Base-by-base conservation (phyloP, 2,888 invertebrate genomes). In the Patella caerulea region DNA sequence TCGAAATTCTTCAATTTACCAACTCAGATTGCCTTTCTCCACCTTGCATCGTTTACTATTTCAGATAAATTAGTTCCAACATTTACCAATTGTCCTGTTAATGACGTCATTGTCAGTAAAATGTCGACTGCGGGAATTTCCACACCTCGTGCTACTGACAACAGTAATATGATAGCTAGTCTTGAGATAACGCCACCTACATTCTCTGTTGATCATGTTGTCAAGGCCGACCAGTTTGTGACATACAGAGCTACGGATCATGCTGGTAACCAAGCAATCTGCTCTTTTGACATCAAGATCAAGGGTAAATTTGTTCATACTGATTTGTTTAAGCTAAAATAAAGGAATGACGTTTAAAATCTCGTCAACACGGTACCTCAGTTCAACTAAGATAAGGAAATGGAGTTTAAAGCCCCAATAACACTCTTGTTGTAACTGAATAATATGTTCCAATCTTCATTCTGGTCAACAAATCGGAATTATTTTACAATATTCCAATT, bases 41-140 rank as follows among this genome's bases (percentile, higher is more conserved):
- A 45, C 9, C 45, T 9, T 1, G 45, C 45, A 9, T 45, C 34
- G 34, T 34, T 45, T 45, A 45, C 1, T 45, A 69, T 82, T 81
- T 24, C 81, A 87, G 87, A 87, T 78, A 79, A 73, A 3, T 56
- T 79, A 74, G 14, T 70, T 4, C 88, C 88, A 12, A 12, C 19
- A 5, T 81, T 88, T 34, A 11, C 12, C 72, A 79, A 83, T 75
- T 88, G 88, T 75, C 79, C 82, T 2, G 34, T 70, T 3, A 54
- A 71, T 9, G 52, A 15, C 12, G n/a, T 79, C n/a, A 56, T 24
- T n/a, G 70, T 77, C 15, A 72, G 72, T 1, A 78, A 81, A 71
- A 75, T 84, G 69, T 70, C 82, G 4, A 69, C 73, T 0, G 74
- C 78, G 14, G 69, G 53, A 24, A 76, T 82, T 11, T 4, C 69